Evolutionary conservation across 2,113 vertebrate genomes (phyloP).

Genomic region (Casuarius casuarius): DNA sequence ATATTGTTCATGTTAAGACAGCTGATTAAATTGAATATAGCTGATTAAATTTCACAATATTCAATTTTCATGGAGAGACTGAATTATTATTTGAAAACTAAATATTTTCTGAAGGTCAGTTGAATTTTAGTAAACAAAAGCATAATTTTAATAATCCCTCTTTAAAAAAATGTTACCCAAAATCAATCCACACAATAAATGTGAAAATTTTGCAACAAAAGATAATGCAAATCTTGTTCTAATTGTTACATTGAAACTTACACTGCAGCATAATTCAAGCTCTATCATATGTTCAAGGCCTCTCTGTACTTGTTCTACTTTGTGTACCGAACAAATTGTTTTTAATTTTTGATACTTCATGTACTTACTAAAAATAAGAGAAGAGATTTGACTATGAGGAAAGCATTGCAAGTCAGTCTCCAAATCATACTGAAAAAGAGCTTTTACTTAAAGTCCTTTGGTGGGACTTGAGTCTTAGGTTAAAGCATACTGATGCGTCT

Average conservation of each 20-base stretch:
- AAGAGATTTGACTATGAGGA: neutral
- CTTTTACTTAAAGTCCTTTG: neutral
- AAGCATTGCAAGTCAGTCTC: neutral
- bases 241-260: neutral
- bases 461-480: neutral
- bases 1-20: neutral
- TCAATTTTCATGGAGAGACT: neutral
- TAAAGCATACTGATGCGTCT: fast-evolving
- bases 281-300: neutral
- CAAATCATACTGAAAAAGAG: neutral
- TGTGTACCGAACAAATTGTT: neutral
- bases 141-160: neutral
- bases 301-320: neutral
- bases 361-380: neutral
- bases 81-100: neutral
- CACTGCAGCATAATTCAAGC: neutral
- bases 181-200: neutral
- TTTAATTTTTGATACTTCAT: neutral
- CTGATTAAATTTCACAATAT: neutral
- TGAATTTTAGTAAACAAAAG: neutral
- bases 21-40: neutral
- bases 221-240: neutral
- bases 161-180: neutral
- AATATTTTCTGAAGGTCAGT: neutral
- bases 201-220: neutral